Percentiles rank a stretch among this genome's conserved stretches.
Evolutionary conservation across 2,113 vertebrate species (phyloP).

Genomic region (Passerina amoena): DNA sequence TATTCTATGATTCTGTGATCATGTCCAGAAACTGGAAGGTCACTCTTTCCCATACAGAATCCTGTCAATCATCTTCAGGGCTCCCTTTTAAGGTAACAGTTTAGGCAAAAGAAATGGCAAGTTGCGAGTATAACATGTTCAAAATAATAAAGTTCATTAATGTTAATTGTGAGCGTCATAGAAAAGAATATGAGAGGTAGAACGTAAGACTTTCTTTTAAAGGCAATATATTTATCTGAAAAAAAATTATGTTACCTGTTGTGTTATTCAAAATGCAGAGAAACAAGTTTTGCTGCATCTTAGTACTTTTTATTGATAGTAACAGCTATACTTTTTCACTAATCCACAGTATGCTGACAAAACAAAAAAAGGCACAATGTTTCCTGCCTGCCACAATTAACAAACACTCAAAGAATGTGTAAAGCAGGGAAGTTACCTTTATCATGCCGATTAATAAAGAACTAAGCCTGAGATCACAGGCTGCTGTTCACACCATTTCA

Average conservation of each 20-base stretch:
- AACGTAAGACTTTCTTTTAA: not conserved
- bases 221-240: not conserved
- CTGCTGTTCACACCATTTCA: not conserved
- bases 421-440: not conserved
- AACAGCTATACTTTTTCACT: not conserved
- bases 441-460: not conserved
- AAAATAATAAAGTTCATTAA: not conserved
- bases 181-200: not conserved
- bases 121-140: not conserved
- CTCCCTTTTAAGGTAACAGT: not conserved
- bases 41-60: not conserved
- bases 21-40: not conserved
- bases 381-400: not conserved
- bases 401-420: not conserved
- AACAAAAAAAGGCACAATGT: not conserved
- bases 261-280: not conserved
- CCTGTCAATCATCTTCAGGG: not conserved
- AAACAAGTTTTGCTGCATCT: not conserved
- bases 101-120: not conserved
- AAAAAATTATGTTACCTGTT: not conserved
- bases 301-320: not conserved
- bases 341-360: not conserved
- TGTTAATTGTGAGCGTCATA: not conserved
- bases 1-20: not conserved
- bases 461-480: not conserved